Evolutionary conservation across 2,888 invertebrate species (phyloP), one percentile per base, ranked within the genome.

Genomic region (Ochropleura plecta): DNA sequence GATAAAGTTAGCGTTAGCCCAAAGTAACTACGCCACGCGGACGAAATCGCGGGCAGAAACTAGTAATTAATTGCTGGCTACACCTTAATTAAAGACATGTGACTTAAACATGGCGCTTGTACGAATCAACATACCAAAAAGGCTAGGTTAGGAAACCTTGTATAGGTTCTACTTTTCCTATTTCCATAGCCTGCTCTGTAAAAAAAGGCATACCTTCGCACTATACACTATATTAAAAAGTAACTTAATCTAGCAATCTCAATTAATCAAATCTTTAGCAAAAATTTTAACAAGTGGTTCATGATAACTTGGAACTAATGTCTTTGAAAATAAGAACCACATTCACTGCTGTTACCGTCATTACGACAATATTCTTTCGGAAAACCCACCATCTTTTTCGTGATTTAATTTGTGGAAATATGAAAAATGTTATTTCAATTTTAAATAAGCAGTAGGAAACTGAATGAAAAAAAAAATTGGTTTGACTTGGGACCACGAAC

Each of bases 351-450:
- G 62, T 59, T 30, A 40, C 70, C 64, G 53, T 83, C 51, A 48
- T 73, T 70, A 80, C n/a, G 12, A 57, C 64, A 49, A 78, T 59
- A 68, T 66, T 71, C 18, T 65, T 59, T 42, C 16, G 14, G 12
- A 80, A 71, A 78, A 60, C 42, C 60, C 44, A 18, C 51, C 73
- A 81, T 78, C 69, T 78, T 77, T 59, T 70, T 42, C 59, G 48
- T 68, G 59, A 79, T 85, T 82, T 77, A 76, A 86, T 86, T 85
- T 85, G 76, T 42, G 59, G 46, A 64, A 80, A 76, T 68, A 78
- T 73, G 70, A 73, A 82, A 86, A 80, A 77, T 69, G 48, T 70
- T 81, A 86, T 86, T 86, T 76, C 73, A 84, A 86, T 86, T 85
- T 85, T 84, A 80, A 86, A 85, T 84, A 86, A 76, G 85, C 72